A percentile compares a stretch with the other conserved stretches of the same genome.
Conservation (phyloP, 2,888 invertebrate genomes). For the Microctonus aethiopoides region DNA sequence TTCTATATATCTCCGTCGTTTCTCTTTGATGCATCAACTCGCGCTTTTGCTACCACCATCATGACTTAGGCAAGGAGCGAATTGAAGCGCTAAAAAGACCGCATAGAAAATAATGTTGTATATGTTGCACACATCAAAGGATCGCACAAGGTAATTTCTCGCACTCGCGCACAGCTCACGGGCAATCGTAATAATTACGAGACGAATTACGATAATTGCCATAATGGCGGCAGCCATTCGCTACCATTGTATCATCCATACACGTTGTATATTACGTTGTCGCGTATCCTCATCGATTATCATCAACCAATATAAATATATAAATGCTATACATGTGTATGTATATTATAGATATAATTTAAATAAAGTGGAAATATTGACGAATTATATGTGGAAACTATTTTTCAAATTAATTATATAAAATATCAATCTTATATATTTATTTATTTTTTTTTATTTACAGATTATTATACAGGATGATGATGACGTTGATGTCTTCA, state of each 20-base stretch:
- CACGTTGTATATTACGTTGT: slow-evolving; percentile 38
- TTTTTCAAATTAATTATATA: background rate
- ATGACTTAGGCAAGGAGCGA: slow-evolving; percentile 11
- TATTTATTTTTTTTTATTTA: background rate
- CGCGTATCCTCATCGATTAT: slow-evolving; percentile 25
- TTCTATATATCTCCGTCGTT: background rate
- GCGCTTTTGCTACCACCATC: background rate
- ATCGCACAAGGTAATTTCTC: slow-evolving; percentile 45
- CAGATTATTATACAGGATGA: background rate
- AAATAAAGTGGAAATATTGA: slow-evolving; percentile 7
- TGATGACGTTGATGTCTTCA: background rate
- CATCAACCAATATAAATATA: slow-evolving; percentile 12
- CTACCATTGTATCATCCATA: slow-evolving; percentile 39
- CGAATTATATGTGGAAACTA: slow-evolving; percentile 2
- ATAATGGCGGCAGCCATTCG: slow-evolving; percentile 39
- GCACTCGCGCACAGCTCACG: slow-evolving; percentile 38
- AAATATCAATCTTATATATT: background rate
- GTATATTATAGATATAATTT: background rate
- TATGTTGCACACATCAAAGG: slow-evolving; percentile 7
- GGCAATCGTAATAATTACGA: slow-evolving; percentile 55
- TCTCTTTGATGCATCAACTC: background rate
- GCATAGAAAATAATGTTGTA: background rate
- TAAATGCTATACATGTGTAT: background rate
- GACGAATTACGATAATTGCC: slow-evolving; percentile 54
- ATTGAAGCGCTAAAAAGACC: slow-evolving; percentile 23